Conservation (phyloP, 1,140 invertebrate species). For the Sycophila sp. region DNA sequence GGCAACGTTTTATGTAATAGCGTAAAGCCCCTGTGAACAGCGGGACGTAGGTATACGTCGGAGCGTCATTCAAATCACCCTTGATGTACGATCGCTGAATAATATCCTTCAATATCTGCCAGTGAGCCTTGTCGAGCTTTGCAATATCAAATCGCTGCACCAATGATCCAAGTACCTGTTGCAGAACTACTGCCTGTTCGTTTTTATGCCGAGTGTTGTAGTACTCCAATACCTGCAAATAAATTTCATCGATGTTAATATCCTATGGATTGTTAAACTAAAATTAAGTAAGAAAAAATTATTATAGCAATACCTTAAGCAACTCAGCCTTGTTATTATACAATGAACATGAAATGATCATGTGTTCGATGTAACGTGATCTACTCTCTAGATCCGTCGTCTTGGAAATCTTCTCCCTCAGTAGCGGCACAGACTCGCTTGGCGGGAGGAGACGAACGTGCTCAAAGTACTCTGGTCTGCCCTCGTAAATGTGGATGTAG, state of each 20-base stretch:
- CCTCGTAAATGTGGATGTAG: background rate
- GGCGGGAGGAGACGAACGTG: conserved; percentile 46
- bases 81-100: conserved; percentile 38
- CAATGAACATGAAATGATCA: conserved; percentile 51
- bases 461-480: background rate
- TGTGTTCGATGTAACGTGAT: background rate
- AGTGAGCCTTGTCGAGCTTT: conserved; percentile 14
- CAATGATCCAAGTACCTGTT: conserved; percentile 23
- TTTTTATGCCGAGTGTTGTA: conserved; percentile 49
- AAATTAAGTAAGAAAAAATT: too few relatives aligned
- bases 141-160: conserved; percentile 24
- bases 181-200: conserved; percentile 38
- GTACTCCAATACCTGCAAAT: conserved; percentile 46
- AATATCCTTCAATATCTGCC: conserved; percentile 43
- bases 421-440: conserved; percentile 39
- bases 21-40: background rate
- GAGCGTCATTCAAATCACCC: background rate
- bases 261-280: too few relatives aligned
- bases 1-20: background rate
- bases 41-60: background rate
- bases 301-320: conserved; percentile 44
- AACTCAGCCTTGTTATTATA: conserved; percentile 50
- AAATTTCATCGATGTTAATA: too few relatives aligned
- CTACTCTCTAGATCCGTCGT: conserved; percentile 16
- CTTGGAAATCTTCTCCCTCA: conserved; percentile 46